A percentile compares a stretch with the other conserved stretches of the same genome.
These are phyloP conservation scores for Raja brachyura DNA, from an alignment of 2,113 vertebrate species.

Conservation along the genomic window DNA sequence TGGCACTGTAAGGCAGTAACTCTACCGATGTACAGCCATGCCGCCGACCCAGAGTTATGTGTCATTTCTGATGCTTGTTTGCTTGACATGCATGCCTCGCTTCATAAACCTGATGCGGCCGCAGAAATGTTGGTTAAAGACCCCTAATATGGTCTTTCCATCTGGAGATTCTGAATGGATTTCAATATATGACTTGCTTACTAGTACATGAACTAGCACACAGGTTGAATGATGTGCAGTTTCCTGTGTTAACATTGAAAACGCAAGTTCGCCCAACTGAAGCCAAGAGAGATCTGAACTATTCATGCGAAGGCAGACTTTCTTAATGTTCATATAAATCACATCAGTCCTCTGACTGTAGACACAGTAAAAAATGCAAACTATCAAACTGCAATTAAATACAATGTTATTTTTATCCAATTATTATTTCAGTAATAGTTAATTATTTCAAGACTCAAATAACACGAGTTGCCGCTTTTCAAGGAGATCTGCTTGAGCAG, in stretches of 20 bases:
- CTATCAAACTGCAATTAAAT: background rate
- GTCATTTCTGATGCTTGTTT: background rate
- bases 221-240: background rate
- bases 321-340: background rate
- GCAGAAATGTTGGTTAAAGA: background rate
- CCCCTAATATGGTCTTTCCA: background rate
- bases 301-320: background rate
- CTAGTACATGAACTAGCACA: background rate
- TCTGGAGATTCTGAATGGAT: background rate
- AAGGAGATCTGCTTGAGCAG: background rate
- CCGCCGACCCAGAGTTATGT: background rate
- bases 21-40: too few species aligned
- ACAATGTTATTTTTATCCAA: conserved; percentile 4
- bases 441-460: background rate
- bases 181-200: background rate
- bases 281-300: background rate
- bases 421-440: too few species aligned
- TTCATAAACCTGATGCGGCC: background rate
- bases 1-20: too few species aligned
- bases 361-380: background rate
- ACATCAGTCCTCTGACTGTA: background rate
- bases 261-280: background rate
- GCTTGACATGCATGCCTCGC: background rate
- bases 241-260: conserved; percentile 9
- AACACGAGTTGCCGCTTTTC: background rate